Percentiles rank a stretch among this genome's conserved stretches.
These are phyloP conservation scores for Zaprionus vittiger DNA, from an alignment of 1,140 invertebrate genomes.

Conservation along the genomic window DNA sequence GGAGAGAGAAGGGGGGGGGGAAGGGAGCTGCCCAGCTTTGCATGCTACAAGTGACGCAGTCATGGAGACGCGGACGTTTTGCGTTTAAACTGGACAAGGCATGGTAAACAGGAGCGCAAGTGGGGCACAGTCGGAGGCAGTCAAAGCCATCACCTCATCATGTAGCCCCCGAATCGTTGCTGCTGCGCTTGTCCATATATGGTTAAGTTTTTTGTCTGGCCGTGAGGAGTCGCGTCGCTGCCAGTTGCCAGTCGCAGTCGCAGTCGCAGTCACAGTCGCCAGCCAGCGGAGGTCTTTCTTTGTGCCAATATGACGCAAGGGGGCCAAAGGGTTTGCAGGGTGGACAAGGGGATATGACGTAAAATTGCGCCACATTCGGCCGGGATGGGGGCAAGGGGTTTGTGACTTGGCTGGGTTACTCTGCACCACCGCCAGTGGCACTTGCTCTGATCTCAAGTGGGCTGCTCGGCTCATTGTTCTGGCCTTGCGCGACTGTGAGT, in stretches of 20 bases:
- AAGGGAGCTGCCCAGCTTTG: slow-evolving; percentile 21
- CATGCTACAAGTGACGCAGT: slow-evolving; percentile 45
- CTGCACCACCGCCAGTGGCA: slow-evolving; percentile 63
- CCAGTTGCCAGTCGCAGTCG: slow-evolving; percentile 42
- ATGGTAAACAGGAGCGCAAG: slow-evolving; percentile 67
- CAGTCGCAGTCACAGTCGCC: slow-evolving; percentile 30
- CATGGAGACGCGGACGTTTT: slow-evolving; percentile 41
- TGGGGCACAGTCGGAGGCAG: slow-evolving; percentile 18
- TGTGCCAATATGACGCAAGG: slow-evolving; percentile 54
- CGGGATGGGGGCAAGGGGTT: slow-evolving; percentile 30
- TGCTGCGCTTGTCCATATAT: slow-evolving; percentile 52
- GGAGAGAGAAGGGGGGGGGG: neutral
- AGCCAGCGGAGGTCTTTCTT: slow-evolving; percentile 72
- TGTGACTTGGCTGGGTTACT: slow-evolving; percentile 20
- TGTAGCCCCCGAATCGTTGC: slow-evolving; percentile 24
- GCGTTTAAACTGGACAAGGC: slow-evolving; percentile 68
- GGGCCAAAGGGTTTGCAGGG: slow-evolving; percentile 27
- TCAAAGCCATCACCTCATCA: slow-evolving; percentile 26
- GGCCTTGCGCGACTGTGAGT: slow-evolving; percentile 13
- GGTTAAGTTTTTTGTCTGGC: slow-evolving; percentile 65
- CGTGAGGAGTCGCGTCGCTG: slow-evolving; percentile 48
- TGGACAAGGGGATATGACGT: slow-evolving; percentile 26
- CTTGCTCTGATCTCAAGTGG: slow-evolving; percentile 77
- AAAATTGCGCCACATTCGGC: slow-evolving; percentile 50
- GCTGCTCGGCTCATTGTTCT: slow-evolving; percentile 58